Evolutionary conservation across 2,113 vertebrate species (phyloP), one percentile per base, ranked within the genome.

Genomic region (Pristiophorus japonicus): DNA sequence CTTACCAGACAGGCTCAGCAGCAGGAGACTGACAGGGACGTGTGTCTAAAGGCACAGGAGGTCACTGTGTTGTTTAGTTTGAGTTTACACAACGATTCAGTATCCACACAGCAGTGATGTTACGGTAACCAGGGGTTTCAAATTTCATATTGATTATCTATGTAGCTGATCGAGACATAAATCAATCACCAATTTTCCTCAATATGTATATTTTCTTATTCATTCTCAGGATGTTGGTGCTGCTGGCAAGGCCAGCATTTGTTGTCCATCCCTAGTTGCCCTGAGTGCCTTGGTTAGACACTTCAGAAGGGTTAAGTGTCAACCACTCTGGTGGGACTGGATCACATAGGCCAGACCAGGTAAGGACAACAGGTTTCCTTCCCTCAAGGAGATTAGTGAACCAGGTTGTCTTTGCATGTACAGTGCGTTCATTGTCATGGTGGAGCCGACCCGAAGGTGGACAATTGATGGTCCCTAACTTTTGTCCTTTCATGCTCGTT

Each of bases 51-150:
- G 59, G 59, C 88, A 92, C n/a, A 38, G 88, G 30, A 42, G 88
- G 88, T n/a, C 88, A 63, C 88, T 11, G 16, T 22, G n/a, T 34
- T 75, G 73, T 63, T 92, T 92, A 38, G 88, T 38, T 8, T 92
- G 88, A 38, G 88, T 38, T 92, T 92, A n/a, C 59, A 38, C 55
- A 59, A 92, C 55, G 88, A 92, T 92, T 65, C 88, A 92, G 88
- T 92, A 59, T 92, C 88, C 62, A 63, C 88, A 63, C 59, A 92
- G 34, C 88, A n/a, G 18, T 42, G 16, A 7, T 2, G 14, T 18
- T 92, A 81, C 42, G 62, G 1, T 63, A 92, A 34, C 34, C 88
- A 63, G 88, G 16, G 18, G 59, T 22, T 11, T 65, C 34, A 92
- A 63, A 63, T 18, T 63, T 92, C 55, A 1, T 20, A 63, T 6